A percentile compares a stretch with the other conserved stretches of the same genome.
Conservation (phyloP, 1,140 invertebrate species). For the Penaeus chinensis region DNA sequence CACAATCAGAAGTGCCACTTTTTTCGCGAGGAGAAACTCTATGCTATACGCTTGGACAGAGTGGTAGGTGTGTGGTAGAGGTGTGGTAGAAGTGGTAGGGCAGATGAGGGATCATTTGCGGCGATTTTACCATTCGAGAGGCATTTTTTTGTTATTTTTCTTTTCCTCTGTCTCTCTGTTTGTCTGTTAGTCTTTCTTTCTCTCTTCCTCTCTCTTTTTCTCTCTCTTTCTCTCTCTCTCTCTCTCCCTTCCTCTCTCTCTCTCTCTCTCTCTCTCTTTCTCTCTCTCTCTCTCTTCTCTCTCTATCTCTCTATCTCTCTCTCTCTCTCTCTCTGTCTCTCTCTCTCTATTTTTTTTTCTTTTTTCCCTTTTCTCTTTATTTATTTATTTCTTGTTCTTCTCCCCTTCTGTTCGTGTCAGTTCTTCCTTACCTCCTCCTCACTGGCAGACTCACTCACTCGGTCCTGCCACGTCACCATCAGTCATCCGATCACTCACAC, state of each 20-base stretch:
- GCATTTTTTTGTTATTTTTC: background rate
- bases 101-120: no score
- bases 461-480: no score
- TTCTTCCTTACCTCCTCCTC: background rate
- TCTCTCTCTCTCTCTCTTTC: no score
- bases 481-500: no score
- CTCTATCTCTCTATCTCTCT: background rate
- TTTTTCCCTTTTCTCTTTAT: no score
- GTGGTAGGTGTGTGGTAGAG: no score
- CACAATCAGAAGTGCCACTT: no score
- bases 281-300: background rate
- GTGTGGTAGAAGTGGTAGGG: no score
- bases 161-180: background rate
- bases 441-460: no score
- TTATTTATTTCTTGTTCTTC: background rate
- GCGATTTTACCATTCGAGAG: no score
- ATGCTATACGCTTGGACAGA: no score
- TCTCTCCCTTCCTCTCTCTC: background rate
- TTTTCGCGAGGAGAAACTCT: no score
- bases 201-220: background rate
- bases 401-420: background rate
- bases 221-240: background rate
- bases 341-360: background rate
- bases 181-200: background rate
- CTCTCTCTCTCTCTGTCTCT: background rate